phyloP scores from a whole-genome alignment of 1,140 invertebrate genomes.

The Polyergus mexicanus region DNA sequence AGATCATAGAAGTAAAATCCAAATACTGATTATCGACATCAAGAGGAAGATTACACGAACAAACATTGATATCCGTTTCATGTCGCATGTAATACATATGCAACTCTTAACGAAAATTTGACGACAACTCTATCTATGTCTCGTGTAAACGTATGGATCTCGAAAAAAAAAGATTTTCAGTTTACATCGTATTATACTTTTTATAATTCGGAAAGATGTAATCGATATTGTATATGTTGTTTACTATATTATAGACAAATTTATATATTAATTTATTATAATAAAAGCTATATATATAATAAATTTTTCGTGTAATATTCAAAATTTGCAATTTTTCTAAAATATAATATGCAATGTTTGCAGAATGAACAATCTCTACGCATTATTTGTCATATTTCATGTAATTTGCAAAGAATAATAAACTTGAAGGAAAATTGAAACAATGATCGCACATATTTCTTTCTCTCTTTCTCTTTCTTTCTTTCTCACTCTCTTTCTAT shows the following conservation, averaged over 20 bases:
- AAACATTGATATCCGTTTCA: not conserved
- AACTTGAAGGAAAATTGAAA: not conserved
- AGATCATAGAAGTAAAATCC: slow-evolving; percentile 35
- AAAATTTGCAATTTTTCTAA: not conserved
- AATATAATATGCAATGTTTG: slow-evolving; percentile 1
- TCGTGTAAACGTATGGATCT: not conserved
- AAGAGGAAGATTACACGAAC: slow-evolving; percentile 18
- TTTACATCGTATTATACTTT: not conserved
- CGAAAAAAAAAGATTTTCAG: not conserved
- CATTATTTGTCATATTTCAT: not conserved
- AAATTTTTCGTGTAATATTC: not conserved
- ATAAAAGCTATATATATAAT: not conserved
- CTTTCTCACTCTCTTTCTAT: too few species aligned
- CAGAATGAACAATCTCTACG: not conserved
- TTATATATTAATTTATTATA: not conserved
- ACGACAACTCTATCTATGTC: not conserved
- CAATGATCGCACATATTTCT: not conserved
- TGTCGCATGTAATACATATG: not conserved
- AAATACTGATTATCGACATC: slow-evolving; percentile 54
- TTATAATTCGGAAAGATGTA: not conserved
- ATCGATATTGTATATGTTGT: not conserved
- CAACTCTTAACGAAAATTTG: slow-evolving; percentile 29
- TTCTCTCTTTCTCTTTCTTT: not conserved
- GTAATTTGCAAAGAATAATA: not conserved
- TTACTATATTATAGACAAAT: not conserved